Percentiles rank a stretch among this genome's conserved stretches.
Conservation (phyloP, 2,888 invertebrate genomes). For the Endotricha flammealis region DNA sequence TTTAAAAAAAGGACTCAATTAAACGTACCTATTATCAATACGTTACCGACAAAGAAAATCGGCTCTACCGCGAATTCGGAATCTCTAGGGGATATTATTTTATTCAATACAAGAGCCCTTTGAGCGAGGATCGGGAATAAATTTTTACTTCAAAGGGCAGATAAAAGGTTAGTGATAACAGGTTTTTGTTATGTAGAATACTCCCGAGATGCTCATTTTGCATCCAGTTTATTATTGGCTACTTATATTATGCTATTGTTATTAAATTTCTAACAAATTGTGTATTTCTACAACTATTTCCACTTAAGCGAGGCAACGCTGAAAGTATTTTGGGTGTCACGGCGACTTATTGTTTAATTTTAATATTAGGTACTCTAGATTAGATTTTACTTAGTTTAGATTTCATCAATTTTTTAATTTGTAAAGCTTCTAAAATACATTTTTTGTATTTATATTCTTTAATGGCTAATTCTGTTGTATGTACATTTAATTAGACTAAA, state of each 20-base stretch:
- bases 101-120: constrained; percentile 22
- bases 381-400: too few relatives aligned
- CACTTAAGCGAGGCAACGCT: too few relatives aligned
- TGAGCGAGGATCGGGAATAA: constrained; percentile 30
- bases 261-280: too few relatives aligned
- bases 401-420: too few relatives aligned
- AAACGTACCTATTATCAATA: neutral
- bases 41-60: constrained; percentile 1
- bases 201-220: constrained; percentile 16
- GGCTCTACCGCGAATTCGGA: neutral
- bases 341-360: too few relatives aligned
- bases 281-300: too few relatives aligned
- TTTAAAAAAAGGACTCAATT: neutral
- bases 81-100: constrained; percentile 13
- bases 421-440: too few relatives aligned
- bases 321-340: too few relatives aligned
- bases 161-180: constrained; percentile 31
- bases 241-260: constrained; percentile 2
- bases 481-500: too few relatives aligned
- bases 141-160: constrained; percentile 34
- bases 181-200: constrained; percentile 23
- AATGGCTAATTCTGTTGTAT: too few relatives aligned
- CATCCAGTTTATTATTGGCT: constrained; percentile 15
- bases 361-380: too few relatives aligned
- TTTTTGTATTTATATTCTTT: too few relatives aligned